Percentiles rank a stretch among this genome's conserved stretches.
phyloP scores from a whole-genome alignment of 1,140 invertebrate species.

The Notospermus geniculatus region DNA sequence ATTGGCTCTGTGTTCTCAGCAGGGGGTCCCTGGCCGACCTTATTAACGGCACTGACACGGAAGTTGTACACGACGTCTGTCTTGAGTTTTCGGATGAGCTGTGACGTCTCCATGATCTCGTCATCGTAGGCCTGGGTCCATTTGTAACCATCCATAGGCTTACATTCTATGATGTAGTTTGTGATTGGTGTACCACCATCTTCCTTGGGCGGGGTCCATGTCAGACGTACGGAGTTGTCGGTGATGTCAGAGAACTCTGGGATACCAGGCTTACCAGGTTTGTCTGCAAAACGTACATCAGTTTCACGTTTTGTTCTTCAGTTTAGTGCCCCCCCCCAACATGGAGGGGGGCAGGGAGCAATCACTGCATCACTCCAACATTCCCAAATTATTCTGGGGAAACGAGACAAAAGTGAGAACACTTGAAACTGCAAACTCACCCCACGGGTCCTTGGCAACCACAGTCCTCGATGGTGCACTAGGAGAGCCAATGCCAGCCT shows the following conservation, averaged over 20 bases:
- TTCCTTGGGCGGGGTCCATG: constrained; percentile 92
- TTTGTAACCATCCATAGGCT: constrained; percentile 74
- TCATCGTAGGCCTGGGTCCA: constrained; percentile 62
- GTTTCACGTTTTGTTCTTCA: no score
- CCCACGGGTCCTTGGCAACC: constrained; percentile 82
- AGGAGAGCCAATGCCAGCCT: constrained; percentile 90
- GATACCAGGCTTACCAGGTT: constrained; percentile 61
- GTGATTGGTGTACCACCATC: constrained; percentile 94
- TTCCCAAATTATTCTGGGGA: no score
- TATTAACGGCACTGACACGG: constrained; percentile 94
- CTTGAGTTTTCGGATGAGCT: constrained; percentile 84
- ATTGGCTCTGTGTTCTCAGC: constrained; percentile 85
- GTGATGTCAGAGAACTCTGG: constrained; percentile 93
- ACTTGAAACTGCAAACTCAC: no score
- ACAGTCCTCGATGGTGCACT: constrained; percentile 80
- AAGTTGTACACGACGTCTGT: constrained; percentile 93
- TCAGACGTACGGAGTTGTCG: constrained; percentile 85
- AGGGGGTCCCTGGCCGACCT: constrained; percentile 90
- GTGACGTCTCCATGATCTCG: constrained; percentile 55
- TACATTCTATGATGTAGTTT: constrained; percentile 88
- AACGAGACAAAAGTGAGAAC: no score
- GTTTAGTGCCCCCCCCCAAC: no score
- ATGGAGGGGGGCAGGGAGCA: no score
- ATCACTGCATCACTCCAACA: no score
- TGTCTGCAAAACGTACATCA: constrained; percentile 26